A percentile compares a stretch with the other conserved stretches of the same genome.
Evolutionary conservation across 2,797 vertebrate species (phyloP).

Genomic region (Melanotaenia pygmaea): DNA sequence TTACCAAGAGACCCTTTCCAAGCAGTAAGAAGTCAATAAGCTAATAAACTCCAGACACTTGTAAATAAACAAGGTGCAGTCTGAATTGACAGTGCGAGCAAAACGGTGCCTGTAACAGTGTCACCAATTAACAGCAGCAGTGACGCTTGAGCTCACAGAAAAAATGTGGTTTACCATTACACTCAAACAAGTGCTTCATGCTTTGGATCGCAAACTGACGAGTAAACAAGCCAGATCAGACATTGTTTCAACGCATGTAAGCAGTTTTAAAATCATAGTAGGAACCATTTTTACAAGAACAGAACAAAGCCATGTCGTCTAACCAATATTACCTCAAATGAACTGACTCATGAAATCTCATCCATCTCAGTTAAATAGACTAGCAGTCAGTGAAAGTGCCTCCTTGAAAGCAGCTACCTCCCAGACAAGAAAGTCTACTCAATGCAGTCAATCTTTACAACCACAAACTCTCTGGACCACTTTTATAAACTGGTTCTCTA

Average conservation of each 20-base stretch:
- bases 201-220: conserved; percentile 12
- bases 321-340: neutral
- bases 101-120: conserved; percentile 18
- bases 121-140: conserved; percentile 64
- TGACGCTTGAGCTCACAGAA: conserved; percentile 48
- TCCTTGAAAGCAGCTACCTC: conserved; percentile 12
- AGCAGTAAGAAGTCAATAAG: conserved; percentile 19
- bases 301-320: neutral
- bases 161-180: conserved; percentile 17
- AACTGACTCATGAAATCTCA: conserved; percentile 7
- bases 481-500: conserved; percentile 22
- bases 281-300: neutral
- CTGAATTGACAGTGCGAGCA: conserved; percentile 46
- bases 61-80: conserved; percentile 43
- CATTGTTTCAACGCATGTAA: conserved; percentile 17
- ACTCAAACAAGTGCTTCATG: conserved; percentile 14
- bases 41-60: conserved; percentile 22
- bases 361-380: conserved; percentile 6
- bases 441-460: neutral
- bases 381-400: neutral
- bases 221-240: conserved; percentile 37
- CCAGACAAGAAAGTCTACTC: conserved; percentile 6
- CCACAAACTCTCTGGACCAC: no score
- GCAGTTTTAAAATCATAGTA: neutral
- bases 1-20: neutral